phyloP scores from a whole-genome alignment of 2,888 invertebrate species.

The Chrysolina haemoptera region DNA sequence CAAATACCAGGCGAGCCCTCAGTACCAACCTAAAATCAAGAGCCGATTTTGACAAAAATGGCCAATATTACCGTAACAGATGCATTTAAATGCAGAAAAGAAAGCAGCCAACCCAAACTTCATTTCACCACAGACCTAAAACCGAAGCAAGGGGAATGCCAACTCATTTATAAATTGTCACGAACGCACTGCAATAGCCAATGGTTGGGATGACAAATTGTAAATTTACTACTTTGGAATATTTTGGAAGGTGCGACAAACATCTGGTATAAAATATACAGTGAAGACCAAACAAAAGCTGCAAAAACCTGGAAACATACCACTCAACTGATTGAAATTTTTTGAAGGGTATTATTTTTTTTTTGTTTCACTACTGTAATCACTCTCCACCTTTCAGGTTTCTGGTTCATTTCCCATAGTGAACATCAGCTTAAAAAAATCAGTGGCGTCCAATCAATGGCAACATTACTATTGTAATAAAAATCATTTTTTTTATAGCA shows the following conservation, averaged over 20 bases:
- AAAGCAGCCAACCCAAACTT: constrained; percentile 27
- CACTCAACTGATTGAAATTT: no score
- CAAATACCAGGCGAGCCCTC: constrained; percentile 22
- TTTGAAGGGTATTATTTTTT: no score
- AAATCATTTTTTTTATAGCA: no score
- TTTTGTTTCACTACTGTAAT: no score
- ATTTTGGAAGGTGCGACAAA: constrained; percentile 33
- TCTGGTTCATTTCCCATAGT: no score
- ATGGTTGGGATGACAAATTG: constrained; percentile 28
- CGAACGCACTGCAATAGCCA: constrained; percentile 18
- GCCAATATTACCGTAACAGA: no score
- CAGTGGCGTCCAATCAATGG: no score
- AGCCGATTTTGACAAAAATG: background rate
- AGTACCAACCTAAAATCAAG: background rate
- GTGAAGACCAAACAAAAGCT: constrained; percentile 3
- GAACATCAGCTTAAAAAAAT: no score
- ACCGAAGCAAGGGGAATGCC: constrained; percentile 23
- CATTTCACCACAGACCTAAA: constrained; percentile 32
- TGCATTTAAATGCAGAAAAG: background rate
- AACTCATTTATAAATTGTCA: background rate
- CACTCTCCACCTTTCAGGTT: no score
- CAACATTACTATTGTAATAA: no score
- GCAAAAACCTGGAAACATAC: background rate
- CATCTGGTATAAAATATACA: constrained; percentile 25
- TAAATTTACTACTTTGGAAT: constrained; percentile 25